Evolutionary conservation across 2,888 invertebrate genomes (phyloP), one percentile per base, ranked within the genome.

Genomic region (Argyresthia goedartella): DNA sequence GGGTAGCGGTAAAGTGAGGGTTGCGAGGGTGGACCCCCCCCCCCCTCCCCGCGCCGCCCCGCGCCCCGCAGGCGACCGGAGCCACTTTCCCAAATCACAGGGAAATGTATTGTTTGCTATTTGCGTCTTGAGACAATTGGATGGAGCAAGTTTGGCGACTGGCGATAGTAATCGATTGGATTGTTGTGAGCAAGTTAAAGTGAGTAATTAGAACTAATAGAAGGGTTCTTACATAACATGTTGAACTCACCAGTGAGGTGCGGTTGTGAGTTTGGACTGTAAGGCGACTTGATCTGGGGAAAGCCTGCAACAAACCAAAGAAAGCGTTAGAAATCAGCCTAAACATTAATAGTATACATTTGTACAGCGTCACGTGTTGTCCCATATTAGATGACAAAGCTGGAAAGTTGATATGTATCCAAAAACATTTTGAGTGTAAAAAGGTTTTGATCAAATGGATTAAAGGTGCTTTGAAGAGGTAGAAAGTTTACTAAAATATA

Each of bases 211-310:
- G n/a, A n/a, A n/a, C n/a, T n/a, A n/a, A n/a, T n/a, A n/a, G n/a
- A n/a, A n/a, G n/a, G n/a, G n/a, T n/a, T 25, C 25, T 25, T 25
- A 25, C 25, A 4, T 11, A 7, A 47, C 11, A 47, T 55, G 52
- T 42, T 44, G 53, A 57, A 71, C 81, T 87, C 68, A 91, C 90
- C 90, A 69, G 89, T 79, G 65, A 90, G 86, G 65, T 90, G 90
- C 53, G 88, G 88, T 67, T 89, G 89, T 57, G 88, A 85, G 57
- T 70, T 64, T 50, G 90, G 89, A 69, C 89, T 89, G 85, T 91
- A 91, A 46, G 90, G 89, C 45, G 90, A 89, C 81, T 91, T 91
- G 71, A 91, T 87, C 71, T 91, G 90, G 61, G 90, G 89, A 76
- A 91, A 89, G 57, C 90, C 91, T 91, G 89, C 59, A 76, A 80